These are phyloP conservation scores for Toxostoma redivivum DNA, from an alignment of 2,113 vertebrate species.

Conservation along the genomic window DNA sequence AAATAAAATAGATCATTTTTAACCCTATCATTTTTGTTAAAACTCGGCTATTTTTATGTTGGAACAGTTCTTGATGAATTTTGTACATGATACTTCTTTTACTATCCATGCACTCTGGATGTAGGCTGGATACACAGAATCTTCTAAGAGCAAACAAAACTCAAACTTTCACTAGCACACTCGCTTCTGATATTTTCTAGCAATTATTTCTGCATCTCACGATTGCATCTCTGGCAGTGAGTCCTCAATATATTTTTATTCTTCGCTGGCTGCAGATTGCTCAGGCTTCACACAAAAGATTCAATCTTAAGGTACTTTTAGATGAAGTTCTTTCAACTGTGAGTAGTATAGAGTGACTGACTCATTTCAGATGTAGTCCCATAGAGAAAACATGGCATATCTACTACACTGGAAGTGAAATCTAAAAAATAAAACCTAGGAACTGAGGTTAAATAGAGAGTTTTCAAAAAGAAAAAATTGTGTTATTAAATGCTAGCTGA, in stretches of 20 bases:
- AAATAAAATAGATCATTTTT: not conserved
- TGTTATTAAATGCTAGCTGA: not conserved
- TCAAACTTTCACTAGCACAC: not conserved
- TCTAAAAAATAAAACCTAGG: not conserved
- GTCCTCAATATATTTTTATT: constrained; percentile 15
- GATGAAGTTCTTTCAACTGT: constrained; percentile 26
- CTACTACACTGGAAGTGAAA: not conserved
- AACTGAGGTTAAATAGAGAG: not conserved
- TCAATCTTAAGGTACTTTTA: constrained; percentile 32
- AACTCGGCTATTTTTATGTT: not conserved
- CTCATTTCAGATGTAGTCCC: constrained; percentile 1
- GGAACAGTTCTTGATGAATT: not conserved
- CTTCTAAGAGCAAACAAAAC: not conserved
- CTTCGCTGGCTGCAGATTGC: not conserved
- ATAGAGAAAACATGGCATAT: not conserved
- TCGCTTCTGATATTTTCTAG: not conserved
- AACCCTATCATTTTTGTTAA: not conserved
- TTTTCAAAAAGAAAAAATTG: not conserved
- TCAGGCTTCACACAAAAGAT: constrained; percentile 30
- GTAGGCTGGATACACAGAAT: not conserved
- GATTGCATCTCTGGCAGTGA: not conserved
- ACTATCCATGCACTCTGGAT: not conserved
- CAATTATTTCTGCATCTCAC: constrained; percentile 17
- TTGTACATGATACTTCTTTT: not conserved
- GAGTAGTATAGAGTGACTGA: not conserved